Evolutionary conservation across 2,797 vertebrate genomes (phyloP).

Genomic region (Manis crassicaudata): DNA sequence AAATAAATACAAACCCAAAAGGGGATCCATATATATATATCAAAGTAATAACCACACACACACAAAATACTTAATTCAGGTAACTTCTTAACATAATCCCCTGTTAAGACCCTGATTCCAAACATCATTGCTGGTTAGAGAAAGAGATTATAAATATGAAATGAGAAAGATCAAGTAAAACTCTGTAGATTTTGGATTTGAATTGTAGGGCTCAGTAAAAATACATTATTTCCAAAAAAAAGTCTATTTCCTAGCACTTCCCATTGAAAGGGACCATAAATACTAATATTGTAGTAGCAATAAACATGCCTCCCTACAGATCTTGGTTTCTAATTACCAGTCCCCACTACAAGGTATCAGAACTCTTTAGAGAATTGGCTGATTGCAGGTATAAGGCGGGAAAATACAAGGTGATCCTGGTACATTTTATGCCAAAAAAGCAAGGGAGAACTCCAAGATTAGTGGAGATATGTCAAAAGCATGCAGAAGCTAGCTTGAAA

Average conservation of each 20-base stretch:
- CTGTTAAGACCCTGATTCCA: constrained; percentile 3
- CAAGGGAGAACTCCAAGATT: neutral
- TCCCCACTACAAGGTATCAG: neutral
- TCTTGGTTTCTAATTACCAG: neutral
- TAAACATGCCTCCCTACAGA: neutral
- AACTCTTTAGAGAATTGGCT: neutral
- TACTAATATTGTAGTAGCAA: neutral
- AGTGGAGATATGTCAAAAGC: neutral
- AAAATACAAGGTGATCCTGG: neutral
- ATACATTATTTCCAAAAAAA: neutral
- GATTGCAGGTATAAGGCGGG: neutral
- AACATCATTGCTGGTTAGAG: neutral
- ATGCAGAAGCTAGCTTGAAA: neutral
- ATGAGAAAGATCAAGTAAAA: neutral
- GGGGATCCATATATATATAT: neutral
- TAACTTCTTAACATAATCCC: constrained; percentile 25
- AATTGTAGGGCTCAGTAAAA: neutral
- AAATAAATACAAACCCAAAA: neutral
- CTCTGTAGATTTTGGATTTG: neutral
- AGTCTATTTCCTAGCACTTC: neutral
- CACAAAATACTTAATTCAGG: neutral
- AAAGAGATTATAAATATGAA: constrained; percentile 30
- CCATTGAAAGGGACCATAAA: neutral
- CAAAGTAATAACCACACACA: neutral
- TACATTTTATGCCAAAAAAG: neutral